Percentiles rank a stretch among this genome's conserved stretches.
Evolutionary conservation across 2,797 vertebrate genomes (phyloP).

Genomic region (Alectoris magna): DNA sequence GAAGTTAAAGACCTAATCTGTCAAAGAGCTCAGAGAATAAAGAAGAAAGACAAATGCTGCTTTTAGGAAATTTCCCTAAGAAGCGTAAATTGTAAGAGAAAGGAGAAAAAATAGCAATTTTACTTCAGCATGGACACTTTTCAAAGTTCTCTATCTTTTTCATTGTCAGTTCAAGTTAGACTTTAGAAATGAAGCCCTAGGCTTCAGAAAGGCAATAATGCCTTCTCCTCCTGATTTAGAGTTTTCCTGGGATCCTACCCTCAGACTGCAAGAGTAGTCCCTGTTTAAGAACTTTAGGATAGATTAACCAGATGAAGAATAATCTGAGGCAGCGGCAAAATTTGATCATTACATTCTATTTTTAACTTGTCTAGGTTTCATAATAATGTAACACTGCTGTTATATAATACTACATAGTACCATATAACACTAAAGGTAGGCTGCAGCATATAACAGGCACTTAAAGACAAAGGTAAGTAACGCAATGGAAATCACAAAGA

Average conservation of each 20-base stretch:
- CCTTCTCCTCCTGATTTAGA: not conserved
- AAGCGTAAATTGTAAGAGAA: not conserved
- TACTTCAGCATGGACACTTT: not conserved
- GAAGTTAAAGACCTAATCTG: not conserved
- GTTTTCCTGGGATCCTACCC: not conserved
- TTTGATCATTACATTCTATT: not conserved
- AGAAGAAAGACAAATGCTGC: not conserved
- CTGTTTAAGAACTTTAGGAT: not conserved
- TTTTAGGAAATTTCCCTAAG: not conserved
- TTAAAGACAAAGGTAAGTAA: not conserved
- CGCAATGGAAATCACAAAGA: not conserved
- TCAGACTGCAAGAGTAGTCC: not conserved
- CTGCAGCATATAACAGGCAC: not conserved
- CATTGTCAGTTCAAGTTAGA: not conserved
- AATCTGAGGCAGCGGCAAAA: not conserved
- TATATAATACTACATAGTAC: not conserved
- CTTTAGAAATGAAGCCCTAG: not conserved
- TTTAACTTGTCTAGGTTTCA: not conserved
- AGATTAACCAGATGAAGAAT: not conserved
- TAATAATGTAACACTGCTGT: not conserved
- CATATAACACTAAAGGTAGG: not conserved
- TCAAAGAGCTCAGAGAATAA: not conserved
- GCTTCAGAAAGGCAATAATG: not conserved
- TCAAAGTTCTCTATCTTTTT: not conserved
- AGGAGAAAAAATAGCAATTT: not conserved